Conservation (phyloP, 2,797 vertebrate genomes). For the Pogoniulus pusillus region DNA sequence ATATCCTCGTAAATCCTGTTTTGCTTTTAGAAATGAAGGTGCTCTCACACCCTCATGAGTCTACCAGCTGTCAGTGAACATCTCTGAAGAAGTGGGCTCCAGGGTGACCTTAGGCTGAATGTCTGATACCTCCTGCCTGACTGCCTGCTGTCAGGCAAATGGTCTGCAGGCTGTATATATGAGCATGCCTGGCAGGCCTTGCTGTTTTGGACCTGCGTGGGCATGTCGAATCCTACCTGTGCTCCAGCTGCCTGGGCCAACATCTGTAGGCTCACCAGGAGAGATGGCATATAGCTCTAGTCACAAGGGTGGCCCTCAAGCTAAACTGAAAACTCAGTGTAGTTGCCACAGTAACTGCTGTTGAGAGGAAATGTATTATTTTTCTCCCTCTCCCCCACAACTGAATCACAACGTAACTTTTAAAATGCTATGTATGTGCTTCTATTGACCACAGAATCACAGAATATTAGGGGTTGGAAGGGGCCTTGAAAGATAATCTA, state of each 20-base stretch:
- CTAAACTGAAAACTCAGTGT: not conserved
- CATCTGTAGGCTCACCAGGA: not conserved
- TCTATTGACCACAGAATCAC: not conserved
- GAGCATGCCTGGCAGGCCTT: not conserved
- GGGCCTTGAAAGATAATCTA: too few species aligned
- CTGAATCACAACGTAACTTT: not conserved
- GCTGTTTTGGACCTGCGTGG: not conserved
- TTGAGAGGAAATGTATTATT: not conserved
- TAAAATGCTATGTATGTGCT: not conserved
- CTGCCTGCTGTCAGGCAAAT: fast-evolving
- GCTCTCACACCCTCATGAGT: not conserved
- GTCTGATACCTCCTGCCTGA: not conserved
- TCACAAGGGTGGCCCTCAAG: not conserved
- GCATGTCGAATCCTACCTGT: not conserved
- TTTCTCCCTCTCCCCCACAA: not conserved
- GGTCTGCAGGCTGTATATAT: fast-evolving
- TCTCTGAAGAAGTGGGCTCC: not conserved
- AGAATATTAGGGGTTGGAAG: too few species aligned
- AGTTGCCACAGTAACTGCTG: conserved; percentile 7
- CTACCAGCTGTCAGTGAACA: not conserved
- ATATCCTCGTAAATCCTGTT: conserved; percentile 20
- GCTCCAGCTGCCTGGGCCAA: not conserved
- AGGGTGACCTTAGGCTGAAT: not conserved
- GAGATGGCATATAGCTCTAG: not conserved
- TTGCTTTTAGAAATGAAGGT: conserved; percentile 8